phyloP scores from a whole-genome alignment of 2,113 vertebrate genomes.

The chimpanzee (Pan troglodytes) region NHGRI_mPanTro3-v2.1_pri NC_072401.2:66463001-66463500 shows the following conservation, averaged over 20 bases:
- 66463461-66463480: not conserved
- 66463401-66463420: not conserved
- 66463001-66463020: not conserved
- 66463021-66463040: not conserved
- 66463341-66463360: not conserved
- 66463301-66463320: not conserved
- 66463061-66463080: not conserved
- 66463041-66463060: not conserved
- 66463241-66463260: not conserved
- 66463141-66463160: not conserved
- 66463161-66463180: not conserved
- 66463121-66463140: not conserved
- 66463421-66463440: not conserved
- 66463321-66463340: not conserved
- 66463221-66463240: not conserved
- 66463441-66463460: not conserved
- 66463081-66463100: not conserved
- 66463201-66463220: not conserved
- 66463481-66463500: not conserved
- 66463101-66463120: not conserved
- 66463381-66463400: not conserved
- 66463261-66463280: not conserved
- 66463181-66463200: not conserved
- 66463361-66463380: not conserved
- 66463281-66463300: not conserved